These are phyloP conservation scores for Sycobia sp. DNA, from an alignment of 1,140 invertebrate species.

Conservation along the genomic window DNA sequence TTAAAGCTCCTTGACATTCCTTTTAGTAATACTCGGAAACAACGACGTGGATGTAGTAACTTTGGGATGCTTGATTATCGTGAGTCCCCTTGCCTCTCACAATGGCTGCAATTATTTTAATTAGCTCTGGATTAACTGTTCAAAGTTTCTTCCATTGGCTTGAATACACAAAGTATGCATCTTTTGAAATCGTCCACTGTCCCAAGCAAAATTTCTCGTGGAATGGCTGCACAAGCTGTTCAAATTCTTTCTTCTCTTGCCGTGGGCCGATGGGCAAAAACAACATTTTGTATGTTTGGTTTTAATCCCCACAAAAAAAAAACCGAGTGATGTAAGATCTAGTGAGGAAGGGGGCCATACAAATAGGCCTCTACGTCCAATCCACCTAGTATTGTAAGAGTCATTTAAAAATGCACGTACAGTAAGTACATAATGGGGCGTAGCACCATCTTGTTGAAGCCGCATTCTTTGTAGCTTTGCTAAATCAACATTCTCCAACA, in stretches of 20 bases:
- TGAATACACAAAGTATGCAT: too few relatives aligned
- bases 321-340: slow-evolving; percentile 42
- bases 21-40: too few relatives aligned
- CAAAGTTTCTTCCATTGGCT: too few relatives aligned
- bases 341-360: slow-evolving; percentile 37
- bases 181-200: not conserved
- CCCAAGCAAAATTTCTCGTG: slow-evolving; percentile 1
- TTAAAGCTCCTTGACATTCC: too few relatives aligned
- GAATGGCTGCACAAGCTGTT: slow-evolving; percentile 3
- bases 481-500: not conserved
- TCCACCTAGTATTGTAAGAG: not conserved
- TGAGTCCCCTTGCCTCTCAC: too few relatives aligned
- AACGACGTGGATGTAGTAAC: too few relatives aligned
- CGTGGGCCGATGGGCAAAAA: slow-evolving; percentile 37
- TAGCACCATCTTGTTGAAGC: not conserved
- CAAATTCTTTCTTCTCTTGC: not conserved
- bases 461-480: too few relatives aligned
- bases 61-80: too few relatives aligned
- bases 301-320: slow-evolving; percentile 44
- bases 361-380: slow-evolving; percentile 11
- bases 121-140: too few relatives aligned
- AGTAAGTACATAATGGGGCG: not conserved
- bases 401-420: not conserved
- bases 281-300: slow-evolving; percentile 45
- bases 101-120: too few relatives aligned